These are phyloP conservation scores for Acheta domesticus DNA, from an alignment of 2,888 invertebrate species.

Conservation along the genomic window DNA sequence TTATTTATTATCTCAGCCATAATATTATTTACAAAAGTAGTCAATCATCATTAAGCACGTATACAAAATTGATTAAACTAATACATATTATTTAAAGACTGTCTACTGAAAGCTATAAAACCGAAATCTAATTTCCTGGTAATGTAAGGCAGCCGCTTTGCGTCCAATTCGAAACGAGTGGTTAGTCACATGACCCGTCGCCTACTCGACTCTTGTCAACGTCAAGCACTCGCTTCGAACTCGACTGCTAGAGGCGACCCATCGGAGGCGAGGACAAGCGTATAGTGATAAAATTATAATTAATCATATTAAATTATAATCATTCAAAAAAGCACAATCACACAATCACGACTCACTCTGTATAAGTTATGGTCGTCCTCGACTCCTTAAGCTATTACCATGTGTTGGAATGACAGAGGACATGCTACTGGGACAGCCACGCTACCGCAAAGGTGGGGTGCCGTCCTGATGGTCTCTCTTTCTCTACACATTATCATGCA, in stretches of 20 bases:
- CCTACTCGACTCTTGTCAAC: no score
- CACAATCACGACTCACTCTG: constrained; percentile 2
- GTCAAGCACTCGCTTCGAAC: no score
- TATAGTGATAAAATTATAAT: constrained; percentile 18
- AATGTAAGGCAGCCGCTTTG: background rate
- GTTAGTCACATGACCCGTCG: no score
- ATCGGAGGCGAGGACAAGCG: constrained; percentile 29
- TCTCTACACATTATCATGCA: no score
- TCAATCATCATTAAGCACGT: constrained; percentile 25
- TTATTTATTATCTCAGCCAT: constrained; percentile 27
- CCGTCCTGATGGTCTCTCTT: background rate
- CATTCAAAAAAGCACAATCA: constrained; percentile 30
- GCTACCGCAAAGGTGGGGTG: background rate
- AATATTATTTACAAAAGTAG: constrained; percentile 24
- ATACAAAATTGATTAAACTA: constrained; percentile 22
- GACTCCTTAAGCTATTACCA: constrained; percentile 24
- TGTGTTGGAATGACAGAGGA: background rate
- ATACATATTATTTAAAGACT: constrained; percentile 2
- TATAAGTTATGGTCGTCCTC: constrained; percentile 31
- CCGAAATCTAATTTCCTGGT: background rate
- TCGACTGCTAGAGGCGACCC: background rate
- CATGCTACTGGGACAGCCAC: background rate
- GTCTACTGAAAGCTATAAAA: constrained; percentile 8
- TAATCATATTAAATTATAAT: constrained; percentile 24
- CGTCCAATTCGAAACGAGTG: background rate